A percentile compares a stretch with the other conserved stretches of the same genome.
Conservation (phyloP, 1,140 invertebrate species). For the Augochlora pura region DNA sequence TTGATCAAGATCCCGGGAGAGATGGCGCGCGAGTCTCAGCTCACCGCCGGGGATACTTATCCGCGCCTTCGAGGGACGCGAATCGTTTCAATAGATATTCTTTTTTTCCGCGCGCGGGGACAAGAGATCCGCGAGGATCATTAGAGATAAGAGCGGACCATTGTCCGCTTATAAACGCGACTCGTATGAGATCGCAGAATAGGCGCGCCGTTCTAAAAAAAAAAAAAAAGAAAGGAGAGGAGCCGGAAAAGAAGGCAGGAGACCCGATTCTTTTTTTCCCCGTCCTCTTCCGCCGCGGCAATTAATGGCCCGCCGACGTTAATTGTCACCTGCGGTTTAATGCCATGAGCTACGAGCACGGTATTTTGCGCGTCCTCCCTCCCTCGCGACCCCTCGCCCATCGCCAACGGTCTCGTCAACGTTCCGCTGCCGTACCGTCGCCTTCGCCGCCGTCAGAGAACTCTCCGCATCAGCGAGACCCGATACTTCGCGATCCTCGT, state of each 20-base stretch:
- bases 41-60: slow-evolving; percentile 36
- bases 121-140: slow-evolving; percentile 48
- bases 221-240: too few species aligned
- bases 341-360: slow-evolving; percentile 37
- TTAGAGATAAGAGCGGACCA: slow-evolving; percentile 52
- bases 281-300: slow-evolving; percentile 25
- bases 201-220: slow-evolving; percentile 13
- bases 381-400: background rate
- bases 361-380: slow-evolving; percentile 16
- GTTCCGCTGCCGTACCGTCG: background rate
- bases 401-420: too few species aligned
- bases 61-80: slow-evolving; percentile 28
- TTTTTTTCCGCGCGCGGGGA: slow-evolving; percentile 23
- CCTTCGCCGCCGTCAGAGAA: background rate
- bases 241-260: slow-evolving; percentile 9
- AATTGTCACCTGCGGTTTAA: slow-evolving; percentile 50
- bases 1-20: slow-evolving; percentile 19
- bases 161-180: slow-evolving; percentile 48
- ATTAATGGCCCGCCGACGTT: slow-evolving; percentile 43
- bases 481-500: background rate
- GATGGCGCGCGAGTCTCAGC: background rate
- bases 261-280: slow-evolving; percentile 13
- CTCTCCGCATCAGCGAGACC: background rate
- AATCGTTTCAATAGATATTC: slow-evolving; percentile 46
- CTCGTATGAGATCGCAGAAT: slow-evolving; percentile 50